Conservation (phyloP, 2,888 invertebrate genomes). For the Rosalia funebris region DNA sequence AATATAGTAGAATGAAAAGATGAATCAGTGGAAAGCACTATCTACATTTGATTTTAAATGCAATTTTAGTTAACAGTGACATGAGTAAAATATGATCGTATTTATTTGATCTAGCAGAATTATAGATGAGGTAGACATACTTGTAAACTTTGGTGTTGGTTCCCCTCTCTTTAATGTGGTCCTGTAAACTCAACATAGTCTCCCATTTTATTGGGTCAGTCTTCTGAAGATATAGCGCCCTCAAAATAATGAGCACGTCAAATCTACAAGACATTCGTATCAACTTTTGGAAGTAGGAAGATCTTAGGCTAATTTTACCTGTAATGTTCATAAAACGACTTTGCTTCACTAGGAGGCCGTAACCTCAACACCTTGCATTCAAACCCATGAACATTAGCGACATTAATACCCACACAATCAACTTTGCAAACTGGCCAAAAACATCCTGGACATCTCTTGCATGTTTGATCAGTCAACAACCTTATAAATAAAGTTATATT, state of each 20-base stretch:
- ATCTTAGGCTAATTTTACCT: conserved; percentile 61
- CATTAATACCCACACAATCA: conserved; percentile 70
- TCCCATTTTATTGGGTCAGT: conserved; percentile 68
- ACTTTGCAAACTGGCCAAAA: conserved; percentile 79
- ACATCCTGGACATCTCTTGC: conserved; percentile 71
- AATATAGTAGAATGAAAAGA: too few relatives aligned
- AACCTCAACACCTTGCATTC: conserved; percentile 75
- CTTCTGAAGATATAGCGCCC: conserved; percentile 71
- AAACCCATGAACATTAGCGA: conserved; percentile 67
- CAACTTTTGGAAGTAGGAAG: too few relatives aligned
- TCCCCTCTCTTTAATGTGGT: conserved; percentile 72
- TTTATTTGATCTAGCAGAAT: too few relatives aligned
- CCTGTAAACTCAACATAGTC: conserved; percentile 67
- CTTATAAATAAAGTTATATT: too few relatives aligned
- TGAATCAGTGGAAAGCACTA: too few relatives aligned
- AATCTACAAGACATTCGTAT: conserved; percentile 70
- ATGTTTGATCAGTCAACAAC: conserved; percentile 35
- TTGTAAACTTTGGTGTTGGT: conserved; percentile 74
- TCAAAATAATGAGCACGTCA: conserved; percentile 73
- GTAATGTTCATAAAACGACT: conserved; percentile 67
- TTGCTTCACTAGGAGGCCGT: conserved; percentile 62
- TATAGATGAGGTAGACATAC: conserved; percentile 64
- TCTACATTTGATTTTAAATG: too few relatives aligned
- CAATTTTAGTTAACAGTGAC: too few relatives aligned
- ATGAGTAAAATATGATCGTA: too few relatives aligned